Evolutionary conservation across 1,140 invertebrate species (phyloP), one percentile per base, ranked within the genome.

Genomic region (Calephelis virginiensis): DNA sequence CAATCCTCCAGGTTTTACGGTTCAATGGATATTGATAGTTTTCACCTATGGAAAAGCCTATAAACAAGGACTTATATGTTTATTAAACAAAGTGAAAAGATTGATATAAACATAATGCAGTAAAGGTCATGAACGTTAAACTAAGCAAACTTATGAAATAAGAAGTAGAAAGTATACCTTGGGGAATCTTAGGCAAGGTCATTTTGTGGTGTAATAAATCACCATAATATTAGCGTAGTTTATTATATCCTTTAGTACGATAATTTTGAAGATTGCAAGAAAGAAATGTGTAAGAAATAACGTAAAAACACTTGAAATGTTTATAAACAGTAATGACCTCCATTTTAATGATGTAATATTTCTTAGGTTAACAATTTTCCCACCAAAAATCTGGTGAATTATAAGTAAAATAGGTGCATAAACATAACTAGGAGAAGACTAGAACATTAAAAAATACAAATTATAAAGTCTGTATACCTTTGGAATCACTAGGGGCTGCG

Each of bases 321-420:
- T 90, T 87, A 90, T 88, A 87, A 90, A 90, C 86, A 90, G 72
- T 71, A 78, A 70, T 86, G 86, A 89, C 88, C 88, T 87, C 86
- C 82, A 84, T 82, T 73, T 64, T 56, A 77, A 71, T 88, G 86
- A 90, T 89, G 86, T 87, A 88, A 90, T 82, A 83, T 73, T 69
- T 76, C 74, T 81, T 86, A 89, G 86, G 88, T 89, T 90, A 90
- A 75, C 72, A 75, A 65, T 70, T 88, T 90, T 90, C 88, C 88
- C 88, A 83, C 88, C 88, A 90, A 90, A 88, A 88, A 61, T 64
- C 69, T 64, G 56, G 14, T 64, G n/a, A 56, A 56, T 7, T 38
- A 56, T 59, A 38, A 38, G 17, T 56, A 6, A 59, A 56, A 37
- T 40, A n/a, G 37, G 8, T 40, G 38, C 37, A 38, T 38, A 38